Base-by-base conservation (phyloP, 2,113 vertebrate genomes). In the Xiphorhynchus elegans region DNA sequence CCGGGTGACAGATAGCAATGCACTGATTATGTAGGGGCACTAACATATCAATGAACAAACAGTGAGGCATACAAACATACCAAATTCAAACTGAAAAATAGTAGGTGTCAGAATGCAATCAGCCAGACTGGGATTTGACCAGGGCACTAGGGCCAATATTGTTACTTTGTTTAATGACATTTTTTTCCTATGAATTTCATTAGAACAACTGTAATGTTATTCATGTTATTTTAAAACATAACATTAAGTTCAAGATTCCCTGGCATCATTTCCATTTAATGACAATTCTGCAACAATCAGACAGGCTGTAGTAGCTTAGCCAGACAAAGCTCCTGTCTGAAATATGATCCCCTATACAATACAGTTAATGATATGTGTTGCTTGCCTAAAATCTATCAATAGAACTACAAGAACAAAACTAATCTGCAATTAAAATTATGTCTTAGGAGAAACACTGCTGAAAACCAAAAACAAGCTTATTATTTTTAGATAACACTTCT, bases 381-480 rank as follows among this genome's bases (percentile, higher is more conserved):
- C 56, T 81, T 84, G 55, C 87, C 78, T 97, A 67, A 56, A 82
- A 95, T 96, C 46, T 81, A 68, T 92, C 73, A 68, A 29, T 31
- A 84, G 20, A 21, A 42, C 18, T 68, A 39, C 17, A 92, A 62
- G 53, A 96, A 24, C 16, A 56, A 97, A 87, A 87, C 49, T 77
- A 80, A 95, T 96, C 59, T 86, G 63, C 81, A 97, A 91, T 95
- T 97, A 90, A 96, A 95, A 93, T 94, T 62, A 67, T 31, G 6
- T 88, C 10, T 77, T 58, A 84, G 49, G 21, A 86, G 40, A 67
- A 92, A 68, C 31, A 73, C 19, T 59, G 39, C 18, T 63, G 33
- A 75, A 72, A 88, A 82, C 25, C 13, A 74, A 59, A 29, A 3
- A 15, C 1, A 24, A 23, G 11, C 23, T 40, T 67, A 58, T 88